These are phyloP conservation scores for Peromyscus attwateri DNA, from an alignment of 2,797 vertebrate genomes.

Conservation along the genomic window DNA sequence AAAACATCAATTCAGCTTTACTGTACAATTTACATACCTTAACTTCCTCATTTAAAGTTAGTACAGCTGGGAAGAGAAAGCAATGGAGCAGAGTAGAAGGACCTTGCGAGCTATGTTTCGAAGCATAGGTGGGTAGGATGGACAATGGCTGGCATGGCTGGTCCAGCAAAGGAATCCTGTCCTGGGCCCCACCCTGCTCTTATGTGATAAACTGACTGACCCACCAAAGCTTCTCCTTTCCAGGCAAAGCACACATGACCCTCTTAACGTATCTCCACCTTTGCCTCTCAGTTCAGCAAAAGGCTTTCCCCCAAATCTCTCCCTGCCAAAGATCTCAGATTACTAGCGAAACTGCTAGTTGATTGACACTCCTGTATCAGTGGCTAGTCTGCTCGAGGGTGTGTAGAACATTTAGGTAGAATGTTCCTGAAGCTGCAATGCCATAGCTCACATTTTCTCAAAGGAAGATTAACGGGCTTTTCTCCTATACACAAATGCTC, in stretches of 20 bases:
- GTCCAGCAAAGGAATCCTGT: not conserved
- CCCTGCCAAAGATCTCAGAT: not conserved
- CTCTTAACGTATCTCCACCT: not conserved
- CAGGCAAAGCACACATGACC: not conserved
- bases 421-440: slow-evolving; percentile 36
- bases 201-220: not conserved
- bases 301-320: not conserved
- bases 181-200: not conserved
- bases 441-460: slow-evolving; percentile 28
- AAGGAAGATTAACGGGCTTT: not conserved
- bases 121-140: not conserved
- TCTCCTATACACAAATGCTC: not conserved
- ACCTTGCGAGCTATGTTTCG: not conserved
- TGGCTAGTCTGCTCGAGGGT: not conserved
- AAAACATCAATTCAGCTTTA: not conserved
- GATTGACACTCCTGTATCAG: not conserved
- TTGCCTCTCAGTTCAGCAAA: not conserved
- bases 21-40: not conserved
- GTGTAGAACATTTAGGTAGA: not conserved
- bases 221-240: not conserved
- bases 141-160: too few species aligned
- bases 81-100: not conserved
- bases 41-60: not conserved
- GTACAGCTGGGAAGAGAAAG: not conserved
- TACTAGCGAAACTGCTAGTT: not conserved